Percentiles rank a stretch among this genome's conserved stretches.
phyloP scores from a whole-genome alignment of 2,113 vertebrate species.

The Pangasianodon gigas region DNA sequence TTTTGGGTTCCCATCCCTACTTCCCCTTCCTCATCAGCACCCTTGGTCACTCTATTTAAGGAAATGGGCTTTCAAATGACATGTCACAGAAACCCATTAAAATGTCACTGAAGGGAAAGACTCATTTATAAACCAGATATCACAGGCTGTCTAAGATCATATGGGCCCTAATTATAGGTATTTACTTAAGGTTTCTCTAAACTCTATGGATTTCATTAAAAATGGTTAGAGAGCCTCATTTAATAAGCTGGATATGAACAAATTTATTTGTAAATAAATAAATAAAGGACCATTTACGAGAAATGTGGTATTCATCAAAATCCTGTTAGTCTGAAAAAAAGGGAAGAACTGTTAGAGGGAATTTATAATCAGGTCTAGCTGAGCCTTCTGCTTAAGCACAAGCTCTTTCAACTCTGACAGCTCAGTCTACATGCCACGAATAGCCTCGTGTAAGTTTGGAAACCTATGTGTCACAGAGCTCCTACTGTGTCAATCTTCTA shows the following conservation, averaged over 20 bases:
- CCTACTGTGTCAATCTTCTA: background rate
- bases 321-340: background rate
- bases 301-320: background rate
- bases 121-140: background rate
- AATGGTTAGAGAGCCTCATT: background rate
- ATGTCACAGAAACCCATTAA: constrained; percentile 63
- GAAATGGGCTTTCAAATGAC: constrained; percentile 73
- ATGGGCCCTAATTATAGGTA: background rate
- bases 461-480: background rate
- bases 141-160: background rate
- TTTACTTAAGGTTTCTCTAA: background rate
- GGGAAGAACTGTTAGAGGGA: background rate
- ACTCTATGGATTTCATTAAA: background rate
- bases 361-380: background rate
- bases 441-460: background rate
- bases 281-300: background rate
- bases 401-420: background rate
- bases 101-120: constrained; percentile 40
- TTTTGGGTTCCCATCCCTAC: background rate
- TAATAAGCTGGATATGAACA: no score
- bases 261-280: background rate
- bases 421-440: background rate
- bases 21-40: constrained; percentile 21
- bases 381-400: constrained; percentile 2
- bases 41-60: constrained; percentile 56